These are phyloP conservation scores for Ameiurus melas DNA, from an alignment of 2,113 vertebrate genomes.

Conservation along the genomic window DNA sequence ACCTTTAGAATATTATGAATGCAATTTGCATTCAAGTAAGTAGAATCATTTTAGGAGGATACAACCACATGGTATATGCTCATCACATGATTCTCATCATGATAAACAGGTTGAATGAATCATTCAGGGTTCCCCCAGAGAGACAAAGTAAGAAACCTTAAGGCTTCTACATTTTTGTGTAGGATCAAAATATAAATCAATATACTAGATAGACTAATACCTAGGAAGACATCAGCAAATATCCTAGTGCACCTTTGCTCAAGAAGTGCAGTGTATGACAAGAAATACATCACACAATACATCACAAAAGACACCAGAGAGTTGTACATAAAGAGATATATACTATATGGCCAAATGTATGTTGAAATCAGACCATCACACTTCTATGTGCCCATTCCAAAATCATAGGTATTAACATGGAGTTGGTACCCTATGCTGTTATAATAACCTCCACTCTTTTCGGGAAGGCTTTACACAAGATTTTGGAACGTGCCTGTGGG, in stretches of 20 bases:
- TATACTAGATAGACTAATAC: not conserved
- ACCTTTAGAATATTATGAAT: not conserved
- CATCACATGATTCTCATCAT: not conserved
- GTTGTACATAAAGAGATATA: not conserved
- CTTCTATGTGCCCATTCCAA: no score
- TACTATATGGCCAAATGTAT: not conserved
- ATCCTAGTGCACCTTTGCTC: not conserved
- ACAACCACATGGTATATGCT: not conserved
- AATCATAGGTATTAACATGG: no score
- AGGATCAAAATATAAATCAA: not conserved
- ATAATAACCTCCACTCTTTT: no score
- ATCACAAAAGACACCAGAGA: not conserved
- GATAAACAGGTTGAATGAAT: not conserved
- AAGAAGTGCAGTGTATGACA: not conserved
- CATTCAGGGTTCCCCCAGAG: not conserved
- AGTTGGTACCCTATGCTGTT: no score
- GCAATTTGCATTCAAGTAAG: not conserved
- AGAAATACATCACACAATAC: not conserved
- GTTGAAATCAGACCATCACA: no score
- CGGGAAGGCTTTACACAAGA: no score
- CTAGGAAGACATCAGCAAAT: not conserved
- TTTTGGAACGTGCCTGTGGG: no score
- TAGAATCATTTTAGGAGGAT: not conserved
- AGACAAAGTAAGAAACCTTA: not conserved
- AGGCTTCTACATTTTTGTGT: not conserved